These are phyloP conservation scores for Belgica antarctica DNA, from an alignment of 2,888 invertebrate species.

Conservation along the genomic window DNA sequence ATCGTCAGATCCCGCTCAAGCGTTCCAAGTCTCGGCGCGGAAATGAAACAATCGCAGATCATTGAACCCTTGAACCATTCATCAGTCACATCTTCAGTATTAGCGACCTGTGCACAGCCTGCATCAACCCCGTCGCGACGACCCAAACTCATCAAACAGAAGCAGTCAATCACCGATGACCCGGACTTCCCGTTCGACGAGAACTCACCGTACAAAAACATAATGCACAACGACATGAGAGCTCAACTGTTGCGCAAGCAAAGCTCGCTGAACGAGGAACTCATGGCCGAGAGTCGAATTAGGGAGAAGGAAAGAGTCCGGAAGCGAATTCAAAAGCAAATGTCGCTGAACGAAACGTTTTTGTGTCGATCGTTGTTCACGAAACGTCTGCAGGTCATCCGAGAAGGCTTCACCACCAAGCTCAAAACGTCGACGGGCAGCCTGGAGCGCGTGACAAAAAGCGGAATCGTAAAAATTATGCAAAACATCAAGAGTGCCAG, in stretches of 20 bases:
- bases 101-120: conserved; percentile 52
- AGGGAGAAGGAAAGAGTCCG: conserved; percentile 78
- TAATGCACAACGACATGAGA: conserved; percentile 51
- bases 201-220: conserved; percentile 64
- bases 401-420: conserved; percentile 74
- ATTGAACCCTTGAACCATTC: conserved; percentile 45
- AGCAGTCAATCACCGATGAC: conserved; percentile 78
- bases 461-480: conserved; percentile 77
- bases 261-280: conserved; percentile 82
- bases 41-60: conserved; percentile 45
- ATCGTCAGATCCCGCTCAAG: conserved; percentile 74
- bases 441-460: conserved; percentile 79
- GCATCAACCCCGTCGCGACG: conserved; percentile 47
- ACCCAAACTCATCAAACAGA: conserved; percentile 81
- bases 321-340: conserved; percentile 84
- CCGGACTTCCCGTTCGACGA: conserved; percentile 56
- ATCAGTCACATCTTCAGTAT: conserved; percentile 45
- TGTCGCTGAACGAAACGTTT: conserved; percentile 82
- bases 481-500: conserved; percentile 69
- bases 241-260: conserved; percentile 60
- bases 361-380: conserved; percentile 60
- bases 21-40: conserved; percentile 64
- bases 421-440: conserved; percentile 79
- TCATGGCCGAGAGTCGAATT: conserved; percentile 82
- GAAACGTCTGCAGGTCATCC: conserved; percentile 54